A percentile compares a stretch with the other conserved stretches of the same genome.
Evolutionary conservation across 2,113 vertebrate genomes (phyloP).

Genomic region (Leptodactylus fuscus): DNA sequence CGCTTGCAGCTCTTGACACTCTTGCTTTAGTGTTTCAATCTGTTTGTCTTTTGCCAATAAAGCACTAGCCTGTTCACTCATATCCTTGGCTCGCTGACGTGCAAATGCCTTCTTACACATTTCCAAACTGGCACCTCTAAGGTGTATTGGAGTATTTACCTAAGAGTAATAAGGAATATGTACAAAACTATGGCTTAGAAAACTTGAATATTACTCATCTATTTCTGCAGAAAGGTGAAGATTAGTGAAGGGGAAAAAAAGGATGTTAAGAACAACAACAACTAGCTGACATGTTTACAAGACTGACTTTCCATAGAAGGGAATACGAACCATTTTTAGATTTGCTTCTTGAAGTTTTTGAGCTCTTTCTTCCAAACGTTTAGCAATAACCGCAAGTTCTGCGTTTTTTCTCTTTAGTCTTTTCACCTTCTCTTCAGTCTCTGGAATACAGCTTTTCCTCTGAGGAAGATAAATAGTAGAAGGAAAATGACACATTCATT

Average conservation of each 20-base stretch:
- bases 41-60: constrained; percentile 95
- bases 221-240: background rate
- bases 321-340: constrained; percentile 84
- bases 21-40: constrained; percentile 87
- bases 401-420: constrained; percentile 94
- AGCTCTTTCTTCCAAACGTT: constrained; percentile 94
- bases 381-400: constrained; percentile 93
- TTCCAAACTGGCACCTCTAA: constrained; percentile 83
- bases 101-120: constrained; percentile 90
- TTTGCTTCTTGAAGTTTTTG: constrained; percentile 96
- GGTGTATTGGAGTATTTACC: constrained; percentile 83
- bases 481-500: too few species aligned
- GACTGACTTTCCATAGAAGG: too few species aligned
- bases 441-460: constrained; percentile 93
- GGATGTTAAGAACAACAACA: too few species aligned
- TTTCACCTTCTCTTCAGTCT: constrained; percentile 96
- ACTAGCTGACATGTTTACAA: too few species aligned
- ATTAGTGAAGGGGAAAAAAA: too few species aligned
- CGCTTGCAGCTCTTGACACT: constrained; percentile 87
- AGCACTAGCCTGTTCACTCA: constrained; percentile 89
- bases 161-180: constrained; percentile 59
- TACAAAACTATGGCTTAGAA: background rate
- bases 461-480: constrained; percentile 64
- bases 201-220: background rate
- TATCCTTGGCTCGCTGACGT: constrained; percentile 88